Evolutionary conservation across 2,797 vertebrate species (phyloP).

Genomic region (Lithobates pipiens): DNA sequence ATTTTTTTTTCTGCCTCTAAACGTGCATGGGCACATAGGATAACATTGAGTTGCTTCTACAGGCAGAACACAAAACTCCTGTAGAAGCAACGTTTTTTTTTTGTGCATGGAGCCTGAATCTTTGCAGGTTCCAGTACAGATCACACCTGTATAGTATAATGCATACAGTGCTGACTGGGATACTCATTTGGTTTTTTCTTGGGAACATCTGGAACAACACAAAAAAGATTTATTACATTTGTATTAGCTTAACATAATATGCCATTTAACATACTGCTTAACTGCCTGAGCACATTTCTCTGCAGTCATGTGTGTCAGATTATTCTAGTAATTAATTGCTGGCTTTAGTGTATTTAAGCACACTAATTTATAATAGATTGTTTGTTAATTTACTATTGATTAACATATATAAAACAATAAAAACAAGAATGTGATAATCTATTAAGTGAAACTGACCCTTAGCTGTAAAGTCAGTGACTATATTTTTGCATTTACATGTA

Average conservation of each 20-base stretch:
- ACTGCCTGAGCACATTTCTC: slow-evolving; percentile 40
- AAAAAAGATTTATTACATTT: slow-evolving; percentile 43
- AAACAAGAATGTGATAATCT: background rate
- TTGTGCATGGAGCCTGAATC: background rate
- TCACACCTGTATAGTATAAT: background rate
- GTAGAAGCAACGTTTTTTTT: too few relatives aligned
- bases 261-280: slow-evolving; percentile 46
- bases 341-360: slow-evolving; percentile 1
- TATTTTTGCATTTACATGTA: background rate
- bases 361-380: background rate
- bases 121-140: background rate
- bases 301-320: slow-evolving; percentile 46
- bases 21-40: too few relatives aligned
- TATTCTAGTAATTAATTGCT: slow-evolving; percentile 53
- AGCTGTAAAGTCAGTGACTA: background rate
- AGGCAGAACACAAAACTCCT: too few relatives aligned
- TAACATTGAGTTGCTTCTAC: too few relatives aligned
- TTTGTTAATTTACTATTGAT: slow-evolving; percentile 9
- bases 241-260: slow-evolving; percentile 49
- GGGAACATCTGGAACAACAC: slow-evolving; percentile 38
- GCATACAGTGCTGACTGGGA: background rate
- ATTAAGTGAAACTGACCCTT: background rate
- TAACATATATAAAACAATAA: slow-evolving; percentile 14
- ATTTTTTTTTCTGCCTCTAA: too few relatives aligned
- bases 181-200: background rate